These are phyloP conservation scores for Euzetes globulus DNA, from an alignment of 2,888 invertebrate genomes.

Conservation along the genomic window DNA sequence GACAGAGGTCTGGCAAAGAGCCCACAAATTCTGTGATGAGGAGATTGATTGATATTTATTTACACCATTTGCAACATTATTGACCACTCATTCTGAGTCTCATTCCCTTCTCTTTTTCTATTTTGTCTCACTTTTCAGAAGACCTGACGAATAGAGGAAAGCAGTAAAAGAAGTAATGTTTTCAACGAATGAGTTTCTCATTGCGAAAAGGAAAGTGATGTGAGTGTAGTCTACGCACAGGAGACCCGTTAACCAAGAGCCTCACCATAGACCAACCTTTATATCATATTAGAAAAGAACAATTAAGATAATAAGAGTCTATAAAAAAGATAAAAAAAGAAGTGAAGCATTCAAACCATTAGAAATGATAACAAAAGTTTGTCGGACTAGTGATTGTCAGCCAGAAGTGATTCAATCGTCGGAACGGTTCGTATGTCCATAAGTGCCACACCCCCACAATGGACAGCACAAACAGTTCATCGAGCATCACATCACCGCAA, in stretches of 20 bases:
- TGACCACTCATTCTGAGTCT: slow-evolving; percentile 7
- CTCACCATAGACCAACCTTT: not conserved
- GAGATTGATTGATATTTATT: slow-evolving; percentile 19
- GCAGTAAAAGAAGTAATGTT: not conserved
- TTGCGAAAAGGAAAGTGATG: not conserved
- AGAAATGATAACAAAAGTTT: slow-evolving; percentile 11
- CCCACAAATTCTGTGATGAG: not conserved
- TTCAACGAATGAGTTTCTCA: not conserved
- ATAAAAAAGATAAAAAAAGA: not conserved
- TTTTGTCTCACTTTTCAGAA: not conserved
- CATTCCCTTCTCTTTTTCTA: not conserved
- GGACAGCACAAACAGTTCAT: not conserved
- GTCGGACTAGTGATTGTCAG: not conserved
- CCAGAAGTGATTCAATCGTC: not conserved
- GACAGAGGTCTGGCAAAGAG: not conserved
- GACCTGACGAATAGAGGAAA: not conserved
- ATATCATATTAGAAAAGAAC: slow-evolving; percentile 18
- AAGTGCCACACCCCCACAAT: slow-evolving; percentile 14
- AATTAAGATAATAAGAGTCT: slow-evolving; percentile 16
- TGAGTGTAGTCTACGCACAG: slow-evolving; percentile 6
- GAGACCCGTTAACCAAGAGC: slow-evolving; percentile 4
- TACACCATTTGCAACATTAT: slow-evolving; percentile 13
- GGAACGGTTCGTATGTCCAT: not conserved
- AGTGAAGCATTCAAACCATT: not conserved
- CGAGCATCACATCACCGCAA: not conserved